phyloP scores from a whole-genome alignment of 2,888 invertebrate genomes.

The Cactoblastis cactorum region DNA sequence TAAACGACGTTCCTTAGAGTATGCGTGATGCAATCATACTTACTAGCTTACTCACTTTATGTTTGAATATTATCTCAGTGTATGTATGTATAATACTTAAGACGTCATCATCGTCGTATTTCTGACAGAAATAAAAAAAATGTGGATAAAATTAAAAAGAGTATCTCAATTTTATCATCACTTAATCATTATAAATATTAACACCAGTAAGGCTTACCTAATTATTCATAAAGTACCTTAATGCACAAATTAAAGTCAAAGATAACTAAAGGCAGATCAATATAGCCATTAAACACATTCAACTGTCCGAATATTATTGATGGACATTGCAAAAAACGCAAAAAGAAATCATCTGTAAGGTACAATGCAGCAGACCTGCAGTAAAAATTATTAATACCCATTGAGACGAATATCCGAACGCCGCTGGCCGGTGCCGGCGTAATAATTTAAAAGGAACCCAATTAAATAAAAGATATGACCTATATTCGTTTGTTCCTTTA shows the following conservation, averaged over 20 bases:
- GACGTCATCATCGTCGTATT: no score
- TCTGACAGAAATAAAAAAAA: background rate
- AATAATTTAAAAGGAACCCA: constrained; percentile 48
- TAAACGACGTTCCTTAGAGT: background rate
- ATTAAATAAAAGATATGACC: constrained; percentile 51
- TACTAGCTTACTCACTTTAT: background rate
- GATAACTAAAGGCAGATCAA: constrained; percentile 60
- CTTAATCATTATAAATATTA: constrained; percentile 7
- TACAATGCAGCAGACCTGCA: constrained; percentile 70
- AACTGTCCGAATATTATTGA: constrained; percentile 74
- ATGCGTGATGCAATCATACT: background rate
- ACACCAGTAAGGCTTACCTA: constrained; percentile 26
- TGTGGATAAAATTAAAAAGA: background rate
- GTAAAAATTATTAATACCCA: constrained; percentile 75
- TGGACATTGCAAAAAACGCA: constrained; percentile 60
- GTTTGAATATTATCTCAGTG: no score
- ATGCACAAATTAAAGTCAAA: constrained; percentile 46
- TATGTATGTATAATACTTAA: no score
- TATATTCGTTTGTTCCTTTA: constrained; percentile 53
- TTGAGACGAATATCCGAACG: constrained; percentile 50
- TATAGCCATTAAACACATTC: constrained; percentile 67
- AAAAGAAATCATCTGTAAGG: constrained; percentile 50
- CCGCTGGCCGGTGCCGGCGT: constrained; percentile 30
- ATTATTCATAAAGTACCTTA: constrained; percentile 50
- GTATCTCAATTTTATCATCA: background rate